These are phyloP conservation scores for Theropithecus gelada DNA, from an alignment of 2,113 vertebrate species.

Conservation along the genomic window DNA sequence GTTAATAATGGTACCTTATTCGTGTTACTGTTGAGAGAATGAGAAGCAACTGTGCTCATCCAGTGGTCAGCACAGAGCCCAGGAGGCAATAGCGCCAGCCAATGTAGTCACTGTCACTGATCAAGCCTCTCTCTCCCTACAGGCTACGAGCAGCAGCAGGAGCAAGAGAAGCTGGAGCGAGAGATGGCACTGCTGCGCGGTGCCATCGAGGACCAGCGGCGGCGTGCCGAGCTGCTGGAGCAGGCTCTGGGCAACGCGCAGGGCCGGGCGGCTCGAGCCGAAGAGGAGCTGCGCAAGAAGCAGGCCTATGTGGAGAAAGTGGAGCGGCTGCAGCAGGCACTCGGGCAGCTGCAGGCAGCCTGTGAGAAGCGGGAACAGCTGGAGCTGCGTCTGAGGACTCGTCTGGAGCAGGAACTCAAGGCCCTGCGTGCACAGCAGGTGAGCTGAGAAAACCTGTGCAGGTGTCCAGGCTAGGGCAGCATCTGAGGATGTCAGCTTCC, in stretches of 20 bases:
- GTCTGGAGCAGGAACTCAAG: constrained; percentile 97
- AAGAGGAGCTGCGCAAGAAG: constrained; percentile 95
- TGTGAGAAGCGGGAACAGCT: constrained; percentile 96
- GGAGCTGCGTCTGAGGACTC: constrained; percentile 93
- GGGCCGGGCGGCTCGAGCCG: constrained; percentile 89
- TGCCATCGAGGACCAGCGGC: constrained; percentile 92
- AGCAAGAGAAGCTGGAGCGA: constrained; percentile 91
- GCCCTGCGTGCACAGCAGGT: constrained; percentile 96
- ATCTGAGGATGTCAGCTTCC: not conserved
- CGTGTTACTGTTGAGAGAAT: not conserved
- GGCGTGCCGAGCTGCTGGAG: constrained; percentile 92
- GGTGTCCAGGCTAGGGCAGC: rapidly evolving
- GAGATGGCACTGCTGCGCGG: constrained; percentile 89
- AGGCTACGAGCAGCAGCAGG: constrained; percentile 94
- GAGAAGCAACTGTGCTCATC: not conserved
- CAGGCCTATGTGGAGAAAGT: constrained; percentile 97
- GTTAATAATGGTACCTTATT: not conserved
- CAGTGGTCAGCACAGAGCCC: not conserved
- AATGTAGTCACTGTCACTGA: not conserved
- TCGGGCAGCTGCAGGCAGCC: constrained; percentile 96
- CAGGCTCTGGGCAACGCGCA: constrained; percentile 92
- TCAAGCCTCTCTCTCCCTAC: not conserved
- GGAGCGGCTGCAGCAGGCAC: constrained; percentile 93
- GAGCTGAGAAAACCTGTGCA: not conserved
- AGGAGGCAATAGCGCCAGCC: rapidly evolving